Percentiles rank a stretch among this genome's conserved stretches.
Conservation (phyloP, 2,888 invertebrate species). For the Sphecodes monilicornis region DNA sequence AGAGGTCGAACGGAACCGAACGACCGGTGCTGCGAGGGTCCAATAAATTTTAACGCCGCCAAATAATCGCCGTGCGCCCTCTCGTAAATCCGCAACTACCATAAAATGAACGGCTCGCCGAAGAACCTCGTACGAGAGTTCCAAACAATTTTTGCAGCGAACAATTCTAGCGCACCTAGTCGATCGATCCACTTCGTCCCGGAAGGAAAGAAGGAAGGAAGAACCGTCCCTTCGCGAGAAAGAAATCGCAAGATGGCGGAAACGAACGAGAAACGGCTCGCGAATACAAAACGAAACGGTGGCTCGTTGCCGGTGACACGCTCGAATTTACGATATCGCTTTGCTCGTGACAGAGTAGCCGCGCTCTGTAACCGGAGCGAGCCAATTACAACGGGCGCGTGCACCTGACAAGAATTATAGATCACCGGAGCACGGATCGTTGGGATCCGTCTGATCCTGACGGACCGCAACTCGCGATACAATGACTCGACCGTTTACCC, state of each 20-base stretch:
- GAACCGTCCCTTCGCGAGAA: not conserved
- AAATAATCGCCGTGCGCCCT: not conserved
- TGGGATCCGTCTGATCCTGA: slow-evolving; percentile 62
- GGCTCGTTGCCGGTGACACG: slow-evolving; percentile 64
- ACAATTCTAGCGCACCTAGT: not conserved
- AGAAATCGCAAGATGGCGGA: not conserved
- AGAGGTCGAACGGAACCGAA: slow-evolving; percentile 9
- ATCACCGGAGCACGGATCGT: slow-evolving; percentile 60
- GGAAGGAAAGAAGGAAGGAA: not conserved
- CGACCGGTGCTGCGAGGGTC: slow-evolving; percentile 10
- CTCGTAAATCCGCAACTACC: not conserved
- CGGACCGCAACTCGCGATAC: slow-evolving; percentile 18
- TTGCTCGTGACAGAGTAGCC: slow-evolving; percentile 48
- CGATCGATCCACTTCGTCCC: not conserved
- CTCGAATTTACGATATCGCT: slow-evolving; percentile 64
- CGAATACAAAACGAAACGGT: slow-evolving; percentile 31
- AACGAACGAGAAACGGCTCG: slow-evolving; percentile 1
- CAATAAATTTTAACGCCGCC: slow-evolving; percentile 20
- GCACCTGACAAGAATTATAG: slow-evolving; percentile 71
- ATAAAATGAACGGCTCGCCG: not conserved
- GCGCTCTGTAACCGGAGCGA: slow-evolving; percentile 55
- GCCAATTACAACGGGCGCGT: slow-evolving; percentile 68
- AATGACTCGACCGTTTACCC: not conserved
- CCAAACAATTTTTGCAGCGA: not conserved
- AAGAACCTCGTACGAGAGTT: not conserved